Conservation (phyloP, 2,888 invertebrate genomes). For the Acleris literana region DNA sequence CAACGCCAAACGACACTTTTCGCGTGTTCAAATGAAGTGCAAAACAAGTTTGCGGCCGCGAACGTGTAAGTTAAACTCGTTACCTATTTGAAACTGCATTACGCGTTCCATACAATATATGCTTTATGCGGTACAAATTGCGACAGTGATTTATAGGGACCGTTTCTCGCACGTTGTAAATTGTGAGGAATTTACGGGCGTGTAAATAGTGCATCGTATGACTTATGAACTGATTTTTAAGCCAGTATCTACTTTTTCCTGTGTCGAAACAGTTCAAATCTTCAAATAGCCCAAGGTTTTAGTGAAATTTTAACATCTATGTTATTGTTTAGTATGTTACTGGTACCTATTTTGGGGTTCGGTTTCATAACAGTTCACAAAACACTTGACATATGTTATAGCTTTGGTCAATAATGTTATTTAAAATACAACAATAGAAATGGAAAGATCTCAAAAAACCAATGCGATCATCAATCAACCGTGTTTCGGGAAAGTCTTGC, state of each 20-base stretch:
- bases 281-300: background rate
- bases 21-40: too few relatives aligned
- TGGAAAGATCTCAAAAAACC: too few relatives aligned
- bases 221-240: constrained; percentile 13
- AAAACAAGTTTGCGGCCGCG: too few relatives aligned
- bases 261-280: constrained; percentile 20
- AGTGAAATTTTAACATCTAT: too few relatives aligned
- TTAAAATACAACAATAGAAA: too few relatives aligned
- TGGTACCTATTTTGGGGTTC: too few relatives aligned
- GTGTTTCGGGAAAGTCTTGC: background rate
- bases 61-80: constrained; percentile 1
- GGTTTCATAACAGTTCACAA: too few relatives aligned
- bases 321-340: too few relatives aligned
- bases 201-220: constrained; percentile 24
- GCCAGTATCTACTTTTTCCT: background rate
- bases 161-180: constrained; percentile 46
- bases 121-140: constrained; percentile 55
- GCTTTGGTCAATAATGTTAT: too few relatives aligned
- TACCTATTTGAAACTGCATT: constrained; percentile 25
- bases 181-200: constrained; percentile 27
- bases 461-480: background rate
- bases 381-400: too few relatives aligned
- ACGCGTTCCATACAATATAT: constrained; percentile 45
- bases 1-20: too few relatives aligned
- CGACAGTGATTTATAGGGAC: constrained; percentile 55